Evolutionary conservation across 2,888 invertebrate species (phyloP).

Genomic region (Thereva nobilitata): DNA sequence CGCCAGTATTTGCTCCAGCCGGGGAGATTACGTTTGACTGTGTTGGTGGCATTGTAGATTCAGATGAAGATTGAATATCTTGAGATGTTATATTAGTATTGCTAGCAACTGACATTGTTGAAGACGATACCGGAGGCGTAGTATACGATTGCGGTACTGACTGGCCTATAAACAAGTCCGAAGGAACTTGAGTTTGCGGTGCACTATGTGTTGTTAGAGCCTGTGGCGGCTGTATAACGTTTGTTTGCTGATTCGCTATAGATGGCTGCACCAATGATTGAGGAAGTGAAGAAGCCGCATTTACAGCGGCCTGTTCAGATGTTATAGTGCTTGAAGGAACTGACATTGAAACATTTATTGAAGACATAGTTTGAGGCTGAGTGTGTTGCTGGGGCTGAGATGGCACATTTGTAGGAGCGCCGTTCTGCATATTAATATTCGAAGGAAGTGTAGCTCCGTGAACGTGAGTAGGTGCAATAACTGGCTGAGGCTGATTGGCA

Average conservation of each 20-base stretch:
- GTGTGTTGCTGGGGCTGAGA: conserved; percentile 37
- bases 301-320: conserved; percentile 5
- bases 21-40: conserved; percentile 27
- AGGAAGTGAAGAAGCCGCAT: conserved; percentile 15
- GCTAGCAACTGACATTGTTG: conserved; percentile 33
- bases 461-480: conserved; percentile 46
- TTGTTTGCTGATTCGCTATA: background rate
- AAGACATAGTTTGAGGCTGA: conserved; percentile 8
- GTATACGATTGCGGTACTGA: conserved; percentile 31
- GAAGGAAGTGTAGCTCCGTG: conserved; percentile 50
- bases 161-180: conserved; percentile 19
- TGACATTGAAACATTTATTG: conserved; percentile 5
- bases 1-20: conserved; percentile 23
- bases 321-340: conserved; percentile 12
- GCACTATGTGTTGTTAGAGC: conserved; percentile 20
- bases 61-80: conserved; percentile 20
- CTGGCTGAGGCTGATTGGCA: conserved; percentile 40
- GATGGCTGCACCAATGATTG: conserved; percentile 14
- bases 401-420: conserved; percentile 41
- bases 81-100: conserved; percentile 14
- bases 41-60: conserved; percentile 41
- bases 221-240: conserved; percentile 4
- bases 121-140: conserved; percentile 39
- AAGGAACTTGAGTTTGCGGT: conserved; percentile 26
- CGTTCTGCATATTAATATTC: conserved; percentile 49